Base-by-base conservation (phyloP, 2,888 invertebrate genomes). In the Ochropacha duplaris region DNA sequence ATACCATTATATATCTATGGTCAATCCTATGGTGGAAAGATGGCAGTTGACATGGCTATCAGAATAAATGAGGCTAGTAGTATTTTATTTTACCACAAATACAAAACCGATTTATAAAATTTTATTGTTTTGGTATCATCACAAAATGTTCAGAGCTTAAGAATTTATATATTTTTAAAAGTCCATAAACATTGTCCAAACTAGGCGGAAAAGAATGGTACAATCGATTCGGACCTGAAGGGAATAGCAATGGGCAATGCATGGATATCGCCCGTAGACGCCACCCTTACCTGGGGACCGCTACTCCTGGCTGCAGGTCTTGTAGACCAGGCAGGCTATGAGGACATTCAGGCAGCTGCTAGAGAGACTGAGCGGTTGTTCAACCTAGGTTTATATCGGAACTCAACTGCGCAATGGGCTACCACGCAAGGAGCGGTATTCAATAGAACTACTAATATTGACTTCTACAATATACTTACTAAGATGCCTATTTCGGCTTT, bases 11-110 rank as follows among this genome's bases (percentile, higher is more conserved):
- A 98, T 79, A 96, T 98, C 61, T 96, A 97, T 75, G 96, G 96
- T 24, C 98, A 98, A 84, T 98, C 98, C 0, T 98, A 98, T 83
- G 98, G 98, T 19, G 98, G 98, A 1, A 98, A 98, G 90, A 98
- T 98, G 97, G 96, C 97, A 0, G 95, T 96, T 0, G 97, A 97
- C 74, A 97, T 98, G 82, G 97, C 96, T 9, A 81, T 93, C 75
- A 80, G 88, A 57, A 92, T 95, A 81, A 78, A 89, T 58, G 89
- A 94, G 85, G 95, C 95, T 79, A 66, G 67, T 62, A 39, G 16
- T 9, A 28, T 28, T n/a, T 28, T n/a, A 2, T 26, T 28, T n/a
- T 44, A 12, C 3, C 31, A 31, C 4, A 2, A 31, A 12, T 12
- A 31, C 8, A 31, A n/a, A n/a, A n/a, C n/a, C n/a, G 4, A 36